phyloP scores from a whole-genome alignment of 2,797 vertebrate species.

The Bovichtus diacanthus region DNA sequence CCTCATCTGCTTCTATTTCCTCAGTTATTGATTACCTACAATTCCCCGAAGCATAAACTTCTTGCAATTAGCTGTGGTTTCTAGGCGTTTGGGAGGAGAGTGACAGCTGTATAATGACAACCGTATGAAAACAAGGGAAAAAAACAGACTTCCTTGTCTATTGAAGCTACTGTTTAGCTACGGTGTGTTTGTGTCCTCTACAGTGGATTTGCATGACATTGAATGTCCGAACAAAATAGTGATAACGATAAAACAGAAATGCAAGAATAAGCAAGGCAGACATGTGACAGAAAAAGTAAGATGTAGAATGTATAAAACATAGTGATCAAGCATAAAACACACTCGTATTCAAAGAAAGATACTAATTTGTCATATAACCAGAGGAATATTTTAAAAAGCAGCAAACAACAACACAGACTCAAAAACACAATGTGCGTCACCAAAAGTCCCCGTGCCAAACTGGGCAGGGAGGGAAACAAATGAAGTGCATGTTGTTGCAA shows the following conservation, averaged over 20 bases:
- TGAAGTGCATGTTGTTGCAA: background rate
- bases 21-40: background rate
- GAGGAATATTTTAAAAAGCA: background rate
- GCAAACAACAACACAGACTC: too few relatives aligned
- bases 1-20: background rate
- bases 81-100: background rate
- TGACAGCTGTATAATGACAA: slow-evolving; percentile 18
- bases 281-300: background rate
- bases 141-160: slow-evolving; percentile 18
- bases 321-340: too few relatives aligned
- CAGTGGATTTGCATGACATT: background rate
- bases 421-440: background rate
- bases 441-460: background rate
- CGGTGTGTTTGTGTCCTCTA: background rate
- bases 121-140: background rate
- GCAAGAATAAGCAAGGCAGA: background rate
- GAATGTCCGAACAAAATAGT: background rate
- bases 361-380: too few relatives aligned
- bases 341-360: too few relatives aligned
- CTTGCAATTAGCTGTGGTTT: slow-evolving; percentile 10
- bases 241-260: background rate
- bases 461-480: background rate
- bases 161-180: background rate
- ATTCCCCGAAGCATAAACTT: slow-evolving; percentile 16
- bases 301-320: background rate